These are phyloP conservation scores for Collichthys lucidus DNA, from an alignment of 2,113 vertebrate species.

Conservation along the genomic window DNA sequence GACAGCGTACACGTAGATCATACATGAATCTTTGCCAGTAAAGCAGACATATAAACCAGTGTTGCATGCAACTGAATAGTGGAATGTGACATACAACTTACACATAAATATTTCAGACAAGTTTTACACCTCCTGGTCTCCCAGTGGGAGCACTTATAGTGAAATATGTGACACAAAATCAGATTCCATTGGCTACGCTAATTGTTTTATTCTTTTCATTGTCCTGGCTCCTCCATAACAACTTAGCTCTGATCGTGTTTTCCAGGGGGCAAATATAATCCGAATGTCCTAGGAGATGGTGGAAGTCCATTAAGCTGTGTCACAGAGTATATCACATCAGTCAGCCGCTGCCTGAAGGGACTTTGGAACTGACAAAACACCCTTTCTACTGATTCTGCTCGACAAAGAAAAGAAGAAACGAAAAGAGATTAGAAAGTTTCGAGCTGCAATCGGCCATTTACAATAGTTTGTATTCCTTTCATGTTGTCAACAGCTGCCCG, in stretches of 20 bases:
- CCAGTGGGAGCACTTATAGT: background rate
- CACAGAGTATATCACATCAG: conserved; percentile 53
- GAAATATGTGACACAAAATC: conserved; percentile 5
- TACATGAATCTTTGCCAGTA: conserved; percentile 15
- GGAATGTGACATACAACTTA: conserved; percentile 2
- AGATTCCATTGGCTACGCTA: background rate
- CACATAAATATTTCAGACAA: background rate
- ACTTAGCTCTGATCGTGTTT: conserved; percentile 24
- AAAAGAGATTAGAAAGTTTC: conserved; percentile 14
- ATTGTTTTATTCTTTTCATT: conserved; percentile 4
- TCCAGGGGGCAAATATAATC: conserved; percentile 46
- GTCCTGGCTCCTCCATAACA: conserved; percentile 6
- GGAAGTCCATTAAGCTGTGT: conserved; percentile 62
- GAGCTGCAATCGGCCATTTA: background rate
- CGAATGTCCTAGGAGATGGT: conserved; percentile 42
- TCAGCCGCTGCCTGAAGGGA: conserved; percentile 52
- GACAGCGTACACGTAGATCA: conserved; percentile 13
- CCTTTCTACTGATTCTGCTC: background rate
- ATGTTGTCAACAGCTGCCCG: background rate
- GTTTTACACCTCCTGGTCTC: background rate
- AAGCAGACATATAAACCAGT: conserved; percentile 14
- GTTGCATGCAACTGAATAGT: background rate
- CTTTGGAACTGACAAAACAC: conserved; percentile 35
- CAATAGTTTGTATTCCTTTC: background rate
- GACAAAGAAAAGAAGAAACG: conserved; percentile 2